These are phyloP conservation scores for Branchellion lobata DNA, from an alignment of 2,888 invertebrate species.

Conservation along the genomic window DNA sequence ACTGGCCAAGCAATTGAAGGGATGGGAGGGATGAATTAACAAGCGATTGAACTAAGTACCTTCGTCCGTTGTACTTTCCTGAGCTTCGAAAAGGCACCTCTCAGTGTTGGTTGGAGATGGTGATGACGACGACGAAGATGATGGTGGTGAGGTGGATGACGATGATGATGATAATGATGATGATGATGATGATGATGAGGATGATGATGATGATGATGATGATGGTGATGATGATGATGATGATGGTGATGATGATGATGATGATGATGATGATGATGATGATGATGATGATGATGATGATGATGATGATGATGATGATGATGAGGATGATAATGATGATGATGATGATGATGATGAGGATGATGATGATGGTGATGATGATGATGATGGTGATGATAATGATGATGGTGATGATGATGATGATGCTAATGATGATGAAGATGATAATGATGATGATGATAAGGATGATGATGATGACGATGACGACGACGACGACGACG, in stretches of 20 bases:
- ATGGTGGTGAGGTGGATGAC: slow-evolving; percentile 30
- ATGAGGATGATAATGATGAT: not conserved
- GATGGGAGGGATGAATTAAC: too few species aligned
- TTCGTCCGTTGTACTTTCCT: slow-evolving; percentile 31
- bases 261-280: slow-evolving; percentile 38
- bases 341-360: not conserved
- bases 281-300: slow-evolving; percentile 29
- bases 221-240: not conserved
- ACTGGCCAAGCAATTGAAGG: too few species aligned
- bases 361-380: not conserved
- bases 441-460: slow-evolving; percentile 23
- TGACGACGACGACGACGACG: slow-evolving; percentile 27
- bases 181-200: slow-evolving; percentile 26
- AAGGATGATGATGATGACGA: slow-evolving; percentile 38
- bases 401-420: slow-evolving; percentile 28
- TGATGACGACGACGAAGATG: slow-evolving; percentile 7
- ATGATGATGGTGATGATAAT: slow-evolving; percentile 43
- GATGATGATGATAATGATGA: slow-evolving; percentile 26
- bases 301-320: slow-evolving; percentile 30
- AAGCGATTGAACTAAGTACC: not conserved
- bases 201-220: not conserved
- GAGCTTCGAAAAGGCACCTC: slow-evolving; percentile 43
- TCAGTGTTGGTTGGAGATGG: not conserved
- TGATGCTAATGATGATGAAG: slow-evolving; percentile 16
- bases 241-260: not conserved